Evolutionary conservation across 2,888 invertebrate genomes (phyloP).

Genomic region (Luperina testacea): DNA sequence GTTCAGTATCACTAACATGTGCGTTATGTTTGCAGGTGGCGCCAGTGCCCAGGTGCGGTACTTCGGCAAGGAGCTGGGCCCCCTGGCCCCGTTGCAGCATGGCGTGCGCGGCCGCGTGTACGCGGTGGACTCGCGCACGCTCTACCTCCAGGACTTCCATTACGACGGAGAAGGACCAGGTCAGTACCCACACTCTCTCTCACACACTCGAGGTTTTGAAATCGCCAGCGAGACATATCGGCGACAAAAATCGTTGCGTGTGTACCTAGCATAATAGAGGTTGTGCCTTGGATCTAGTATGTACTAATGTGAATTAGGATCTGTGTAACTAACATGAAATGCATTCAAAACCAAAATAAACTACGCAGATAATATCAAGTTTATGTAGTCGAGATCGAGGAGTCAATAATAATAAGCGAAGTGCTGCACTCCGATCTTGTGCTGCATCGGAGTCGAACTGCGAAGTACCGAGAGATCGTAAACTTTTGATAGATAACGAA

Average conservation of each 20-base stretch:
- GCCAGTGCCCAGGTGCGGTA: slow-evolving; percentile 85
- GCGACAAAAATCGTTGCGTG: not conserved
- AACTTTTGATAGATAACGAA: not conserved
- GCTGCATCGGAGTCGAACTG: not conserved
- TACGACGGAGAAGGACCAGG: slow-evolving; percentile 98
- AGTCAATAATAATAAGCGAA: slow-evolving; percentile 8
- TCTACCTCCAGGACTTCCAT: slow-evolving; percentile 96
- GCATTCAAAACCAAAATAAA: not conserved
- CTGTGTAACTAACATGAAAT: not conserved
- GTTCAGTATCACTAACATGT: not conserved
- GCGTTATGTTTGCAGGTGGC: slow-evolving; percentile 40
- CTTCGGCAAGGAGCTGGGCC: slow-evolving; percentile 94
- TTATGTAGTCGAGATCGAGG: no score
- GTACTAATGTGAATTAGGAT: not conserved
- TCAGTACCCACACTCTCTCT: slow-evolving; percentile 76
- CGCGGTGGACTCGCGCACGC: slow-evolving; percentile 96
- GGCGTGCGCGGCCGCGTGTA: slow-evolving; percentile 96
- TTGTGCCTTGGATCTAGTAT: not conserved
- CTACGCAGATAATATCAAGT: not conserved
- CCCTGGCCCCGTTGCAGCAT: slow-evolving; percentile 94
- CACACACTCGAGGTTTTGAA: not conserved
- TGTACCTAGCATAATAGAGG: not conserved
- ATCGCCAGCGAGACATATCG: not conserved
- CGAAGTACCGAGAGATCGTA: not conserved
- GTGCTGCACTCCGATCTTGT: not conserved